Evolutionary conservation across 1,140 invertebrate species (phyloP).

Genomic region (Doryteuthis pealeii): DNA sequence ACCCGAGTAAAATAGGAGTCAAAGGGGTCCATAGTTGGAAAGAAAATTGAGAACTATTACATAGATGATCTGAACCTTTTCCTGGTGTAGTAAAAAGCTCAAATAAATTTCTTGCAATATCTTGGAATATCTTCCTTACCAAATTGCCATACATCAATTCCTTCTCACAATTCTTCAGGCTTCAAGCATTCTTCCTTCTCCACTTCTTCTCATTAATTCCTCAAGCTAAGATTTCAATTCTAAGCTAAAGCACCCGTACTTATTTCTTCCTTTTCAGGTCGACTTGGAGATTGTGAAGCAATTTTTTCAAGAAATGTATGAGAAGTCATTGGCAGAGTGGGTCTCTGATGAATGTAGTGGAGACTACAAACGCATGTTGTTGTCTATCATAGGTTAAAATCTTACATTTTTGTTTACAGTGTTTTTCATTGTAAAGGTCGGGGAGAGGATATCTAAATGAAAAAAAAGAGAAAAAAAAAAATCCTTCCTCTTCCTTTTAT

Average conservation of each 20-base stretch:
- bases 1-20: too few relatives aligned
- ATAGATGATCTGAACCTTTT: too few relatives aligned
- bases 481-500: too few relatives aligned
- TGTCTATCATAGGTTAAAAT: conserved; percentile 31
- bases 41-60: too few relatives aligned
- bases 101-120: background rate
- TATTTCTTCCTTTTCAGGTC: conserved; percentile 30
- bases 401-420: background rate
- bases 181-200: background rate
- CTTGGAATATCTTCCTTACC: background rate
- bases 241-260: background rate
- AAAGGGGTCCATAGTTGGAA: too few relatives aligned
- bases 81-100: background rate
- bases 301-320: conserved; percentile 37
- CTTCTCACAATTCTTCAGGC: background rate
- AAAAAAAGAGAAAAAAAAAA: too few relatives aligned
- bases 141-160: background rate
- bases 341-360: conserved; percentile 46
- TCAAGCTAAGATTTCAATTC: background rate
- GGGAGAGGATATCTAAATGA: too few relatives aligned
- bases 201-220: background rate
- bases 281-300: conserved; percentile 44
- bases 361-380: conserved; percentile 48
- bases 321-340: conserved; percentile 33
- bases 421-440: too few relatives aligned